These are phyloP conservation scores for Parazoanthus swiftii DNA, from an alignment of 92 coral and sea anemone genomes.

Conservation along the genomic window DNA sequence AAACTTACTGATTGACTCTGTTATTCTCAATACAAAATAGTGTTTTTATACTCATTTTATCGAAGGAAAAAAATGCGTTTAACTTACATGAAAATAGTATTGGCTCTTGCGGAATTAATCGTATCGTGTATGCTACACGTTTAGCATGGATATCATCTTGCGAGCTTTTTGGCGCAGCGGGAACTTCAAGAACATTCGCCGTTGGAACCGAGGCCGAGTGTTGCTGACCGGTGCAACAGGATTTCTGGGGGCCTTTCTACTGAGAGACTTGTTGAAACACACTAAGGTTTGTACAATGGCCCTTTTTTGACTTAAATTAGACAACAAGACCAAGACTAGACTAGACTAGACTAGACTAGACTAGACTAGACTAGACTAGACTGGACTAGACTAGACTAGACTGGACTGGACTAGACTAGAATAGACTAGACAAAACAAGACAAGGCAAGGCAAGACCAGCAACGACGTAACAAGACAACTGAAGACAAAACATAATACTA, in stretches of 20 bases:
- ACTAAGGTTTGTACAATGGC: conserved; percentile 61
- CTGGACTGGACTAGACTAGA: too few relatives aligned
- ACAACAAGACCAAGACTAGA: too few relatives aligned
- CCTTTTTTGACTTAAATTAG: background rate
- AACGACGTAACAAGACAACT: too few relatives aligned
- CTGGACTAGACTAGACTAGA: too few relatives aligned
- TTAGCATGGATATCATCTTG: conserved; percentile 85
- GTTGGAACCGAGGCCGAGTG: conserved; percentile 90
- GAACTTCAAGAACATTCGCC: conserved; percentile 79
- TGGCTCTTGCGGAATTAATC: background rate
- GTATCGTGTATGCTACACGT: background rate
- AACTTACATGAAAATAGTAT: background rate
- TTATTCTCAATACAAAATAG: too few relatives aligned
- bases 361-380: too few relatives aligned
- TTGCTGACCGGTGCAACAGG: conserved; percentile 86
- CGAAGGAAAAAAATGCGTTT: background rate
- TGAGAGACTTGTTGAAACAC: conserved; percentile 70
- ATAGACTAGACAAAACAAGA: too few relatives aligned
- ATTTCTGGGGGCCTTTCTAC: conserved; percentile 70
- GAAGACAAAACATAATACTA: too few relatives aligned
- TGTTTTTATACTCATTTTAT: too few relatives aligned
- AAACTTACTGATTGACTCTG: too few relatives aligned
- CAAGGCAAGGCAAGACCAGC: too few relatives aligned
- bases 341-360: too few relatives aligned
- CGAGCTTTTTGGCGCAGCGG: conserved; percentile 94